Conservation (phyloP, 2,113 vertebrate genomes). For the Chloropsis hardwickii region DNA sequence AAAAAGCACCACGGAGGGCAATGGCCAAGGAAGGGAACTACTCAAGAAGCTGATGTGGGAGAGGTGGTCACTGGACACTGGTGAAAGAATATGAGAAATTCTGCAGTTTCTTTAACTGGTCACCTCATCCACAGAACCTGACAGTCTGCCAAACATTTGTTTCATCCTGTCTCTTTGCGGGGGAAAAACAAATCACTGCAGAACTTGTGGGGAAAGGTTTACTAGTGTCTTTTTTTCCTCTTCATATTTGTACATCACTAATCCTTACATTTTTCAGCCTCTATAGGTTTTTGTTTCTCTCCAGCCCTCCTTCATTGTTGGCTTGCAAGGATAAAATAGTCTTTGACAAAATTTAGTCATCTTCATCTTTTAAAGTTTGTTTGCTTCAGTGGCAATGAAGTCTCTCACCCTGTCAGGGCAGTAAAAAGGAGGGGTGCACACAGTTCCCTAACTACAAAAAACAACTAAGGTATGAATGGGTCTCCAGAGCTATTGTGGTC, state of each 20-base stretch:
- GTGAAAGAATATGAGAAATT: neutral
- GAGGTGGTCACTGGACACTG: neutral
- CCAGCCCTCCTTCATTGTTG: neutral
- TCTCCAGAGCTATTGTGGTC: neutral
- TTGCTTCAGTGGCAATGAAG: neutral
- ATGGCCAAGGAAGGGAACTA: neutral
- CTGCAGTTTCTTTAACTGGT: neutral
- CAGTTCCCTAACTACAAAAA: neutral
- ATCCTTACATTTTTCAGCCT: neutral
- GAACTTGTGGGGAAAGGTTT: neutral
- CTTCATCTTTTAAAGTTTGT: neutral
- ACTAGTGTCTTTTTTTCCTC: neutral
- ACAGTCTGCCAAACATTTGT: neutral
- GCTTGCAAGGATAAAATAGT: neutral
- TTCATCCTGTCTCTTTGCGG: neutral
- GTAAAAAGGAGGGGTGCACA: neutral
- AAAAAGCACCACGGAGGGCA: accelerated
- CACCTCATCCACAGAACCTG: neutral
- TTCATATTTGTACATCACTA: neutral
- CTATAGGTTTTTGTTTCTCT: neutral
- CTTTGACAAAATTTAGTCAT: neutral
- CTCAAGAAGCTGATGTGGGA: neutral
- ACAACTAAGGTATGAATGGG: neutral
- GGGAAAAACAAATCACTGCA: neutral
- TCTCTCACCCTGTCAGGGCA: neutral